A percentile compares a stretch with the other conserved stretches of the same genome.
Conservation (phyloP, 2,888 invertebrate genomes). For the Pandemis heparana region DNA sequence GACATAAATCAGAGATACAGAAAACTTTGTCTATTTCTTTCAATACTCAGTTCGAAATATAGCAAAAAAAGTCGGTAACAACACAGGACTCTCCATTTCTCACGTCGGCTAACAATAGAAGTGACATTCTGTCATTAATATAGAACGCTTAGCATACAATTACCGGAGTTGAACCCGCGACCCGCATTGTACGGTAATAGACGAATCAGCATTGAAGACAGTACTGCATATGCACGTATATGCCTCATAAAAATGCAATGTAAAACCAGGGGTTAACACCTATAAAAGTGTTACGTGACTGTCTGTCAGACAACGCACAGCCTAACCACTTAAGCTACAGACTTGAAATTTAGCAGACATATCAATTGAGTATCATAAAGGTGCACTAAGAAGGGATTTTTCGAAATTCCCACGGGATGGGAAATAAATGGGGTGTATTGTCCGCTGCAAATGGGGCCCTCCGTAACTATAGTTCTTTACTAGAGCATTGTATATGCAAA, state of each 20-base stretch:
- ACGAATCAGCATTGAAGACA: not conserved
- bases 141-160: conserved; percentile 30
- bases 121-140: conserved; percentile 28
- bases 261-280: not conserved
- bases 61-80: not conserved
- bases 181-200: conserved; percentile 33
- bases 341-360: too few species aligned
- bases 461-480: too few species aligned
- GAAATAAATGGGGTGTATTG: too few species aligned
- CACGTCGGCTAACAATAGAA: conserved; percentile 27
- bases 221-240: not conserved
- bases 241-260: not conserved
- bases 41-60: not conserved
- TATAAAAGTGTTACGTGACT: too few species aligned
- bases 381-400: too few species aligned
- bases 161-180: conserved; percentile 35
- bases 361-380: too few species aligned
- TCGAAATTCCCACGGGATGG: too few species aligned
- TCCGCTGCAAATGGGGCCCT: too few species aligned
- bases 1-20: not conserved
- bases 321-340: too few species aligned
- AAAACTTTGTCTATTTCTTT: not conserved
- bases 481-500: too few species aligned
- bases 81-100: conserved; percentile 13
- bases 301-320: too few species aligned